Conservation (phyloP, 2,797 vertebrate species). For the Melanitta fusca region DNA sequence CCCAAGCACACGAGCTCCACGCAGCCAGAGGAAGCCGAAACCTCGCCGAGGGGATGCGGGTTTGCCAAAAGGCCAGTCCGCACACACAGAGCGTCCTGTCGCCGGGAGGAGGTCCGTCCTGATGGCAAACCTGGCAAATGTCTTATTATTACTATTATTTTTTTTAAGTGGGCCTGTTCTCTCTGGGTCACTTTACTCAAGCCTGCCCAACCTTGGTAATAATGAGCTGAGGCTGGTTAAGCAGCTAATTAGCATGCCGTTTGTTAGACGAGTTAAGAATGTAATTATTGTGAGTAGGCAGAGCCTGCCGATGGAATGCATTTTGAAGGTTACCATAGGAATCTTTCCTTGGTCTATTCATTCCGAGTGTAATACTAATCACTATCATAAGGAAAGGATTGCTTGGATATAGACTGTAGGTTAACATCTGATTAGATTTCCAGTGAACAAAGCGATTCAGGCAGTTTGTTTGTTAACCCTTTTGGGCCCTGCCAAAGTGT, state of each 20-base stretch:
- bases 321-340: constrained; percentile 86
- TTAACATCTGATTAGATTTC: constrained; percentile 80
- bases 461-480: constrained; percentile 80
- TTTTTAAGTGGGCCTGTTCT: constrained; percentile 37
- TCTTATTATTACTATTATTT: constrained; percentile 57
- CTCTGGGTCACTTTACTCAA: constrained; percentile 55
- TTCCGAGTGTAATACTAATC: constrained; percentile 89
- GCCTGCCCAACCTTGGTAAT: constrained; percentile 66
- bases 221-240: constrained; percentile 79
- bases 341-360: constrained; percentile 85
- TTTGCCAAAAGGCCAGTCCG: not conserved
- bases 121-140: constrained; percentile 33
- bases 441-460: constrained; percentile 75
- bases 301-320: constrained; percentile 82
- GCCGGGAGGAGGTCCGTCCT: not conserved
- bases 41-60: not conserved
- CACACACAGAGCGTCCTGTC: not conserved
- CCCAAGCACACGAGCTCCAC: rapidly evolving
- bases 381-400: constrained; percentile 96
- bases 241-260: constrained; percentile 87
- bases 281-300: constrained; percentile 87
- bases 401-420: constrained; percentile 85
- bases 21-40: not conserved
- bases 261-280: constrained; percentile 91
- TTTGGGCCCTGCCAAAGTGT: constrained; percentile 68